phyloP scores from a whole-genome alignment of 2,113 vertebrate genomes.

The Globicephala melas region DNA sequence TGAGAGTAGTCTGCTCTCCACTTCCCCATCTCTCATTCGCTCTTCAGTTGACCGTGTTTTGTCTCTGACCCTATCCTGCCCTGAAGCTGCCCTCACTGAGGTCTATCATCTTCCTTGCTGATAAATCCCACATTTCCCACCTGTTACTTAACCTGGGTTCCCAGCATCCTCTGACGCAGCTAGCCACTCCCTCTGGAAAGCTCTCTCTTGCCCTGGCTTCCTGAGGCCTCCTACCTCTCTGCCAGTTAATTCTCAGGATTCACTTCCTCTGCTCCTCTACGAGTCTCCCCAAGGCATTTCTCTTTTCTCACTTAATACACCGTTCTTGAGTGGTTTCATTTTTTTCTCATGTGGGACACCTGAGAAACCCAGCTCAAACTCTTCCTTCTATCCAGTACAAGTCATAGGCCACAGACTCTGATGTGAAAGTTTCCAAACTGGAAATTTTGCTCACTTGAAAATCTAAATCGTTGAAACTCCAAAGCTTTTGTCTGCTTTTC shows the following conservation, averaged over 20 bases:
- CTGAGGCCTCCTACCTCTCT: not conserved
- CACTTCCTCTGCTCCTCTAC: not conserved
- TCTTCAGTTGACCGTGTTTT: not conserved
- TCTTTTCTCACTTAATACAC: not conserved
- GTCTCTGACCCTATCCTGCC: not conserved
- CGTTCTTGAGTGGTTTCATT: not conserved
- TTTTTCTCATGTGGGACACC: not conserved
- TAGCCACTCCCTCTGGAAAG: fast-evolving
- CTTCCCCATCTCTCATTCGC: not conserved
- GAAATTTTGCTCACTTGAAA: not conserved
- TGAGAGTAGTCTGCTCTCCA: not conserved
- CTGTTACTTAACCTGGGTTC: not conserved
- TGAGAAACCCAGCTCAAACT: not conserved
- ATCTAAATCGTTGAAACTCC: not conserved
- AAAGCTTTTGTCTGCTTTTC: not conserved
- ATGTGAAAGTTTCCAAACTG: not conserved
- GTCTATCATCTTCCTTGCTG: not conserved
- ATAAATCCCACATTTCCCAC: not conserved
- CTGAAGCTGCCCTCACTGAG: not conserved
- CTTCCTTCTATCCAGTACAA: not conserved
- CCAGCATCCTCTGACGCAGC: not conserved
- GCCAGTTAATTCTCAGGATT: not conserved
- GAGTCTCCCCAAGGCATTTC: not conserved
- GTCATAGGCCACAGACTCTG: not conserved
- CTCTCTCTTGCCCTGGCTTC: not conserved